Evolutionary conservation across 2,113 vertebrate genomes (phyloP).

Genomic region (Eulemur rufifrons): DNA sequence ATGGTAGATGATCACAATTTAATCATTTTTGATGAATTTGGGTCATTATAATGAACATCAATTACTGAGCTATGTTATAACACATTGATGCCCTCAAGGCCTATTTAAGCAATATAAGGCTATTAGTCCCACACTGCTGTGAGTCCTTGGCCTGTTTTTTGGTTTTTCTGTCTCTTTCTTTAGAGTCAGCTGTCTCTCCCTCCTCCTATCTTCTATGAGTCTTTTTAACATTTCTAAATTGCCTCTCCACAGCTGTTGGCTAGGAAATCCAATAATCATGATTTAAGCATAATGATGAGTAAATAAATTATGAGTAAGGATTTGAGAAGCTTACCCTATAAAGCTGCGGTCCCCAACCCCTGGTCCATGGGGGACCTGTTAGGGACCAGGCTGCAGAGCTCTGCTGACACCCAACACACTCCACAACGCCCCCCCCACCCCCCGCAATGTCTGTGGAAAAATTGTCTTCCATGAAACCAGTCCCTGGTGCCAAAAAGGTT

Average conservation of each 20-base stretch:
- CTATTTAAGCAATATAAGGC: constrained; percentile 19
- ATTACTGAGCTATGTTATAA: constrained; percentile 24
- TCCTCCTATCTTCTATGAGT: constrained; percentile 27
- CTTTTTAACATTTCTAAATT: constrained; percentile 46
- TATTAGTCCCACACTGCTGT: neutral
- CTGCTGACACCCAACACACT: too few relatives aligned
- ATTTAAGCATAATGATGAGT: constrained; percentile 43
- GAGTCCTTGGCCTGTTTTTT: neutral
- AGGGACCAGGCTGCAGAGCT: too few relatives aligned
- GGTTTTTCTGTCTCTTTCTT: neutral
- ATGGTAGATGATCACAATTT: constrained; percentile 29
- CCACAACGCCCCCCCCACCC: too few relatives aligned
- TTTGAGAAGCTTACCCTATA: constrained; percentile 45
- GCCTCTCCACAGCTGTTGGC: neutral
- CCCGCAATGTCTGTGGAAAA: too few relatives aligned
- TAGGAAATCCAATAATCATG: constrained; percentile 40
- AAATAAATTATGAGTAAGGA: constrained; percentile 56
- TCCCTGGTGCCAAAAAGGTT: too few relatives aligned
- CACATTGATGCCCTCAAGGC: neutral
- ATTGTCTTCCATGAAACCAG: too few relatives aligned
- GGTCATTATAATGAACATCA: constrained; percentile 43
- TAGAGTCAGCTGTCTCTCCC: neutral
- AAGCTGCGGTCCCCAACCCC: neutral
- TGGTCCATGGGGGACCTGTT: too few relatives aligned
- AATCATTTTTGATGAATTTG: constrained; percentile 23